Evolutionary conservation across 2,888 invertebrate genomes (phyloP).

Genomic region (Caenorhabditis parvicauda): DNA sequence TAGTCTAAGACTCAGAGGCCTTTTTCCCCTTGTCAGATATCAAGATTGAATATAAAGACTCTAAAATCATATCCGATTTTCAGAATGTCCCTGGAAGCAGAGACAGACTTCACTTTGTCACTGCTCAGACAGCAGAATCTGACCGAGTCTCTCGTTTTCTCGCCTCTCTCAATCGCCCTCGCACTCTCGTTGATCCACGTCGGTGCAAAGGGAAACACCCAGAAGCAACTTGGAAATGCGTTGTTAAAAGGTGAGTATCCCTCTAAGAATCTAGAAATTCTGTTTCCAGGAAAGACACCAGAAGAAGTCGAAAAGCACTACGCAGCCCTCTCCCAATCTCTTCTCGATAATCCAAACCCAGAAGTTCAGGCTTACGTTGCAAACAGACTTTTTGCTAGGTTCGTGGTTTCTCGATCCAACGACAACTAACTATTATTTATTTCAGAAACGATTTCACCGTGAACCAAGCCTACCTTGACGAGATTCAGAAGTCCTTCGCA

Average conservation of each 20-base stretch:
- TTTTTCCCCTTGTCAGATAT: too few species aligned
- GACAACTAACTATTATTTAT: conserved; percentile 1
- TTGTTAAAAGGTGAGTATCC: conserved; percentile 41
- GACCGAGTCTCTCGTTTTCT: conserved; percentile 30
- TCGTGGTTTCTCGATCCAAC: background rate
- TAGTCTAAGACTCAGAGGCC: too few species aligned
- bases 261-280: too few species aligned
- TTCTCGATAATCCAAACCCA: background rate
- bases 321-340: conserved; percentile 5
- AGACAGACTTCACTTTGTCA: conserved; percentile 24
- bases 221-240: conserved; percentile 33
- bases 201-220: conserved; percentile 48
- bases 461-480: conserved; percentile 21
- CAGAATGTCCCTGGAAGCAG: too few species aligned
- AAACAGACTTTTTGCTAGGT: conserved; percentile 21
- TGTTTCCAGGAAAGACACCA: too few species aligned
- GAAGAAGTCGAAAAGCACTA: too few species aligned
- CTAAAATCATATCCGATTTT: too few species aligned
- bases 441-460: conserved; percentile 18
- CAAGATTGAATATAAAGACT: too few species aligned
- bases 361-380: conserved; percentile 10
- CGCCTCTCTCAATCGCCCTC: conserved; percentile 43
- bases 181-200: conserved; percentile 48
- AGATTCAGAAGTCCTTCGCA: conserved; percentile 18
- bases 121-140: conserved; percentile 20